Conservation (phyloP, 2,113 vertebrate genomes). For the Amblyornis subalaris region DNA sequence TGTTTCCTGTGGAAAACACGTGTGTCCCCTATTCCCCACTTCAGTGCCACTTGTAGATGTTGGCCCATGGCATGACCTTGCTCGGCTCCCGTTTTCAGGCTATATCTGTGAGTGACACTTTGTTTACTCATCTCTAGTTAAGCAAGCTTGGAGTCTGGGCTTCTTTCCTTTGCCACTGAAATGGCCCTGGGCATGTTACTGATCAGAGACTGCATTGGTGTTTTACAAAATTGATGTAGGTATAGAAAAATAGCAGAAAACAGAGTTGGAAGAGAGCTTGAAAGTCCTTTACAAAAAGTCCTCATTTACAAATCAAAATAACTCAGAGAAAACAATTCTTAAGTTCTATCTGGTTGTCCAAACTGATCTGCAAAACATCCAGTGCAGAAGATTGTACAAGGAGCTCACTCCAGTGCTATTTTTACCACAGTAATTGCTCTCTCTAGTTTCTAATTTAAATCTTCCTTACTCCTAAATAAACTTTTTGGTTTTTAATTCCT, state of each 20-base stretch:
- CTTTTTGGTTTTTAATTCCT: background rate
- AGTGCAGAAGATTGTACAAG: background rate
- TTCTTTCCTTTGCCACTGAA: background rate
- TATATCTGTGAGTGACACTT: accelerated
- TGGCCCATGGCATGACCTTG: background rate
- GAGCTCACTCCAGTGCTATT: background rate
- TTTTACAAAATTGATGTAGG: background rate
- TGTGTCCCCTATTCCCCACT: background rate
- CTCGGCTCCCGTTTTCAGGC: background rate
- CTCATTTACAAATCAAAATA: background rate
- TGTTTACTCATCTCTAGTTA: background rate
- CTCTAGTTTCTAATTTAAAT: background rate
- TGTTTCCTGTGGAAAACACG: background rate
- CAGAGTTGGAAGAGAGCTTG: background rate
- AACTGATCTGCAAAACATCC: background rate
- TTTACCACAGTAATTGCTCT: background rate
- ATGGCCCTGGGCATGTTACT: background rate
- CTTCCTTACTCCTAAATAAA: background rate
- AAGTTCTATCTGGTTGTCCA: background rate
- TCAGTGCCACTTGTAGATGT: background rate
- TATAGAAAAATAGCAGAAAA: background rate
- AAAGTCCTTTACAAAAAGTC: background rate
- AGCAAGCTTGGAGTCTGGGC: background rate
- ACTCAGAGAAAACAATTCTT: background rate
- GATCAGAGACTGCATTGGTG: background rate